Evolutionary conservation across 2,888 invertebrate species (phyloP), one percentile per base, ranked within the genome.

Genomic region (Bibio marci): DNA sequence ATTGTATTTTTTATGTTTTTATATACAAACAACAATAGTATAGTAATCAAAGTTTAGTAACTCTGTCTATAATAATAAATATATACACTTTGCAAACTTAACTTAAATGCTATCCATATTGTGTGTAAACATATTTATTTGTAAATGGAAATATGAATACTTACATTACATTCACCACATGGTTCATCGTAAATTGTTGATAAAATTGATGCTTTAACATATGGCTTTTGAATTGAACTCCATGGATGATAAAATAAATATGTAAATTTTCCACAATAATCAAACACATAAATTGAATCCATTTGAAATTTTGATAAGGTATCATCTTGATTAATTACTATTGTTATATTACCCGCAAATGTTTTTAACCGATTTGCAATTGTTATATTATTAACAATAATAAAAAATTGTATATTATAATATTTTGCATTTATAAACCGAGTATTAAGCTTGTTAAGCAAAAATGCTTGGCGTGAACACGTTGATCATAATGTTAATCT

Each of bases 121-220:
- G n/a, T n/a, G n/a, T n/a, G n/a, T n/a, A n/a, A n/a, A n/a, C n/a
- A n/a, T n/a, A n/a, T n/a, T n/a, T n/a, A n/a, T n/a, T n/a, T n/a
- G n/a, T n/a, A n/a, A n/a, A n/a, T n/a, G n/a, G n/a, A n/a, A n/a
- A n/a, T n/a, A 22, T 22, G 22, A 13, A 15, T n/a, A 37, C 12
- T 30, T 32, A 39, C 42, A 28, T 43, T 35, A 36, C 45, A 46
- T 27, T 34, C 26, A 4, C 45, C 46, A 30, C 46, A 46, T n/a
- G 45, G 44, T 17, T 33, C 35, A 43, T 45, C 45, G 36, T 44
- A 45, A 32, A 41, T 44, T n/a, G 45, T 44, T 10, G 46, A 46
- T 13, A 46, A 35, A n/a, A 46, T 37, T 15, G 44, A 40, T 11
- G 45, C 46, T 33, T 46, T 46, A 10, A 45, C 43, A 32, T 41